phyloP scores from a whole-genome alignment of 2,113 vertebrate genomes.

The Martes martes region DNA sequence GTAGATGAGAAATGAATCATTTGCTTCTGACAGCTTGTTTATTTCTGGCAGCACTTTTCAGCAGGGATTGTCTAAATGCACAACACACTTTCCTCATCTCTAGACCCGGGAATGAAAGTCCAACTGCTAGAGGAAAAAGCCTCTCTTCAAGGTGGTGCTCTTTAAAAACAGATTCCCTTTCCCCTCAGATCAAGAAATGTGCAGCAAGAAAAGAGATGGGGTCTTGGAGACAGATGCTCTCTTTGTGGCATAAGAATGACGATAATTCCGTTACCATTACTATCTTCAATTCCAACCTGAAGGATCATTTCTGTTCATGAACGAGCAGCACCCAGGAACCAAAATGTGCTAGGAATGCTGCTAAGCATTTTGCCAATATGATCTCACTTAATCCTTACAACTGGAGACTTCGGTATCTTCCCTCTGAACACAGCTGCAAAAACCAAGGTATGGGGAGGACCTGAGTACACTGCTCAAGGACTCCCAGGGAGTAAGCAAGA shows the following conservation, averaged over 20 bases:
- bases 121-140: background rate
- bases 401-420: background rate
- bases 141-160: background rate
- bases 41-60: slow-evolving; percentile 58
- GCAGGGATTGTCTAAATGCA: slow-evolving; percentile 50
- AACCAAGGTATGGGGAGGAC: background rate
- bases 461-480: background rate
- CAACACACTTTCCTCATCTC: slow-evolving; percentile 30
- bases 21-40: slow-evolving; percentile 65
- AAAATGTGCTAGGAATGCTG: background rate
- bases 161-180: background rate
- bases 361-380: background rate
- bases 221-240: background rate
- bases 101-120: slow-evolving; percentile 24
- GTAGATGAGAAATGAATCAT: slow-evolving; percentile 67
- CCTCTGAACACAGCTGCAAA: background rate
- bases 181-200: background rate
- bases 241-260: background rate
- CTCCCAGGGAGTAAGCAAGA: background rate
- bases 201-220: background rate
- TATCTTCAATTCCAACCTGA: background rate
- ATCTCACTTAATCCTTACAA: background rate
- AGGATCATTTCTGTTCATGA: background rate
- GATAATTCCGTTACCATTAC: background rate
- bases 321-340: background rate